Evolutionary conservation across 2,888 invertebrate species (phyloP).

Genomic region (Acleris cristana): DNA sequence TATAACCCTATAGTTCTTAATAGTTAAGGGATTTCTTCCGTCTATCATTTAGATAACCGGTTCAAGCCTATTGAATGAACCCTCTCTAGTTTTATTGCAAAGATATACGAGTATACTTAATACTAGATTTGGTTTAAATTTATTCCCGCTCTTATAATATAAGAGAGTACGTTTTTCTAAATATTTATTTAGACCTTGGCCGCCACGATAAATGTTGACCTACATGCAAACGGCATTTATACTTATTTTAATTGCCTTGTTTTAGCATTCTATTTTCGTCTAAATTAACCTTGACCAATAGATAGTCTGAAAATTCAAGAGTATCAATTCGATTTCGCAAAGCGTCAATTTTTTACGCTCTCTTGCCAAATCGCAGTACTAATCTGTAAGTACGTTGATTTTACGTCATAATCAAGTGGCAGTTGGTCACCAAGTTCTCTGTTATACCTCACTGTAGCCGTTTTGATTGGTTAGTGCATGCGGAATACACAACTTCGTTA

Average conservation of each 20-base stretch:
- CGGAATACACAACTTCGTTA: too few relatives aligned
- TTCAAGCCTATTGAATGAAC: too few relatives aligned
- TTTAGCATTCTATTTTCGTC: slow-evolving; percentile 12
- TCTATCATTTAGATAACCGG: too few relatives aligned
- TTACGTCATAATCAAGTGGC: slow-evolving; percentile 1
- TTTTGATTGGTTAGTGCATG: too few relatives aligned
- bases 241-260: slow-evolving; percentile 24
- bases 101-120: too few relatives aligned
- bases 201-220: slow-evolving; percentile 18
- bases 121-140: too few relatives aligned
- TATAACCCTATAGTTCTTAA: too few relatives aligned
- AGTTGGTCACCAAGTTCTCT: background rate
- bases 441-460: too few relatives aligned
- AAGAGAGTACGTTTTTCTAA: too few relatives aligned
- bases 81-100: too few relatives aligned
- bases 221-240: slow-evolving; percentile 14
- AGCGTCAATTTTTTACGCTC: slow-evolving; percentile 19
- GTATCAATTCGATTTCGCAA: slow-evolving; percentile 18
- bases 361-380: slow-evolving; percentile 27
- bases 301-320: slow-evolving; percentile 22
- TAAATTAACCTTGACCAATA: slow-evolving; percentile 25
- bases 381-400: background rate
- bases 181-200: slow-evolving; percentile 17
- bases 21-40: too few relatives aligned
- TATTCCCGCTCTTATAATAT: too few relatives aligned